Evolutionary conservation across 2,888 invertebrate species (phyloP), one percentile per base, ranked within the genome.

Genomic region (Mactromeris polynyma): DNA sequence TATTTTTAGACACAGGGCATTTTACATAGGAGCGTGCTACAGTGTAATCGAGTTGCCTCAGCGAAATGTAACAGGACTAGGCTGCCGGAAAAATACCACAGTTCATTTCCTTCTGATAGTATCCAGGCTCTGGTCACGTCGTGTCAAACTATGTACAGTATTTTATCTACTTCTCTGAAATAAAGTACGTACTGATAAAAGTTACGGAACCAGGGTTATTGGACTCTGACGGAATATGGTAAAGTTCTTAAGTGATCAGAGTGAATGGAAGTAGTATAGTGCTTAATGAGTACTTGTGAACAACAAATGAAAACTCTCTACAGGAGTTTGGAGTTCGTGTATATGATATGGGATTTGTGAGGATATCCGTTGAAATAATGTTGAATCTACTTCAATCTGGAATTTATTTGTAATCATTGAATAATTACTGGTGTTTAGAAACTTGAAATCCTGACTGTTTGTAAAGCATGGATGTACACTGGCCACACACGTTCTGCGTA

Each of bases 1-100:
- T 89, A 86, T 86, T 89, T 86, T 80, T 86, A 86, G 80, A 46
- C 73, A 19, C 81, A 83, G 79, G 69, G 83, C 46, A 31, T 83
- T 69, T 69, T 40, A 83, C n/a, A 40, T 64, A 64, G 82, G 64
- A 54, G 64, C 14, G 40, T 9, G 54, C n/a, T 64, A 40, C 26
- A 69, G 64, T 42, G 83, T 83, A 69, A 69, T 69, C 69, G 33
- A 46, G 69, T 64, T 64, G 58, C 58, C 26, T 26, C 58, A 64
- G 58, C 58, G 58, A 46, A n/a, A 46, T 46, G 46, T 46, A 46
- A 46, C 46, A 46, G 46, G 17, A 46, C 14, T 17, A 9, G 46
- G 46, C 46, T 46, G 46, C 2, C 14, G 46, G 14, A 11, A 46
- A 46, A 46, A 9, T 46, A 46, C 46, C 46, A 46, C 46, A 46